Conservation (phyloP, 2,113 vertebrate species). For the Trematocara variabile region DNA sequence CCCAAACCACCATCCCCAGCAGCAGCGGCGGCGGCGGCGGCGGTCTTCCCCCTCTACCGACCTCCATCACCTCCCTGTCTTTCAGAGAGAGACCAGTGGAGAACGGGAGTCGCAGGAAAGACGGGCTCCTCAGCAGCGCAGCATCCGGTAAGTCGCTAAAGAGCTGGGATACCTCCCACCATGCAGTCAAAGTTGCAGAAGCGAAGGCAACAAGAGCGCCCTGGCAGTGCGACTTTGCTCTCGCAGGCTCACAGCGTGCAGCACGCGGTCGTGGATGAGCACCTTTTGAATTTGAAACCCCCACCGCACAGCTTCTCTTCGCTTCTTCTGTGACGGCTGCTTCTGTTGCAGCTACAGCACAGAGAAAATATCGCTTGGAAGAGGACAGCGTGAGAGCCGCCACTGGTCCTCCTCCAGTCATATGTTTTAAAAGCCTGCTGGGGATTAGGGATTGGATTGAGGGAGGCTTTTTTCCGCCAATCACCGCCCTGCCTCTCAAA, state of each 20-base stretch:
- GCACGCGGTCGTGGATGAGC: neutral
- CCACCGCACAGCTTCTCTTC: neutral
- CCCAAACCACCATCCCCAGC: conserved; percentile 33
- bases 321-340: neutral
- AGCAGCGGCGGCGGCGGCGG: neutral
- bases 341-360: neutral
- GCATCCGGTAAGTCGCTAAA: conserved; percentile 45
- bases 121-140: neutral
- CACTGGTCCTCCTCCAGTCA: conserved; percentile 16
- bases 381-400: neutral
- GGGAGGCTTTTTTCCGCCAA: conserved; percentile 40
- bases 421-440: conserved; percentile 19
- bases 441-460: conserved; percentile 39
- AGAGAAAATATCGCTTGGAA: neutral
- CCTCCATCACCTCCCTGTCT: conserved; percentile 46
- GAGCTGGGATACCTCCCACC: conserved; percentile 1
- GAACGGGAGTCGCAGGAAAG: conserved; percentile 1
- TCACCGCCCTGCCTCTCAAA: conserved; percentile 9
- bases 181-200: neutral
- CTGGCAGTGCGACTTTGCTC: neutral
- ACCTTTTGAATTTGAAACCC: neutral
- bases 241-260: neutral
- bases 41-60: conserved; percentile 31
- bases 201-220: neutral
- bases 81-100: conserved; percentile 14